phyloP scores from a whole-genome alignment of 2,797 vertebrate species.

The Cyprinodon diabolis region DNA sequence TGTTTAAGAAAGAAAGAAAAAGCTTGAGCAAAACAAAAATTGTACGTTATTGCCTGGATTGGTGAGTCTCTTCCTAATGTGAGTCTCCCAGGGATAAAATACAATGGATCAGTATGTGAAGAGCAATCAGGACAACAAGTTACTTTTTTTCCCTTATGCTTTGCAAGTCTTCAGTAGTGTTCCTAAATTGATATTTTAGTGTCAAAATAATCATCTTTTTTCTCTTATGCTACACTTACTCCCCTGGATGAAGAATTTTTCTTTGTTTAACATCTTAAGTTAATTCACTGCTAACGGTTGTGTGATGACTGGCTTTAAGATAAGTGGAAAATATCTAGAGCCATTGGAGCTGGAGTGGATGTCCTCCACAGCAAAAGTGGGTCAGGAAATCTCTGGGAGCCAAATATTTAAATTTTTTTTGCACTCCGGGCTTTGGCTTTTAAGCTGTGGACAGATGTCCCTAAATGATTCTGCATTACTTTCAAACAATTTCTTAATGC shows the following conservation, averaged over 20 bases:
- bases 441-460: conserved; percentile 1
- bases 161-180: neutral
- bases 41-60: neutral
- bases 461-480: conserved; percentile 2
- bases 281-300: neutral
- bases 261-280: conserved; percentile 6
- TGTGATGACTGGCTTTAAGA: conserved; percentile 3
- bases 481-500: neutral
- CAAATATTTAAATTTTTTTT: conserved; percentile 11
- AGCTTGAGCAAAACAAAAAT: neutral
- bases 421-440: conserved; percentile 1
- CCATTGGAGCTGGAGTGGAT: neutral
- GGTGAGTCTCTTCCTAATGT: neutral
- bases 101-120: neutral
- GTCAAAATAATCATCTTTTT: neutral
- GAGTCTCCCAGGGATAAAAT: neutral
- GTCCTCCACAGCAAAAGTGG: conserved; percentile 6
- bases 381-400: conserved; percentile 4
- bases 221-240: neutral
- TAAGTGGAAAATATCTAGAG: conserved; percentile 10
- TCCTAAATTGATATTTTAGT: neutral
- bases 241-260: neutral
- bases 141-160: neutral
- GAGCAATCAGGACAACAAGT: neutral
- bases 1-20: neutral